Evolutionary conservation across 2,888 invertebrate genomes (phyloP).

Genomic region (Melangyna quadrimaculata): DNA sequence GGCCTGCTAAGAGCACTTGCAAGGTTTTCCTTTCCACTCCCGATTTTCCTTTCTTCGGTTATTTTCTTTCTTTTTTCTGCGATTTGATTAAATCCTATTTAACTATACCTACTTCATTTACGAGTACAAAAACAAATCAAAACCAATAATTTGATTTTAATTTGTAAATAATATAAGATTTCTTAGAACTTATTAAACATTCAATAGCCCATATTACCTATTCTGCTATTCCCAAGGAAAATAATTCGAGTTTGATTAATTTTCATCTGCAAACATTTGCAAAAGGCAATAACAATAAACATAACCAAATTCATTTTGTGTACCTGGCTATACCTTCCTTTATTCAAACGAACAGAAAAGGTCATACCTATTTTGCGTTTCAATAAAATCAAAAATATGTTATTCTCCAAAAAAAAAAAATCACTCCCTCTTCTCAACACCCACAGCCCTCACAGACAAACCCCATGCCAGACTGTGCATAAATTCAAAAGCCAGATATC

Average conservation of each 20-base stretch:
- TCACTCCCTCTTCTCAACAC: neutral
- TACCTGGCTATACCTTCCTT: too few species aligned
- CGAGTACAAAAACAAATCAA: neutral
- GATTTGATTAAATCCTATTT: too few species aligned
- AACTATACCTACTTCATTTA: too few species aligned
- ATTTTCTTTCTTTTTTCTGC: too few species aligned
- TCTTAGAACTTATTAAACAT: neutral
- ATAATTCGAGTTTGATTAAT: conserved; percentile 63
- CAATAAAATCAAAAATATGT: conserved; percentile 1
- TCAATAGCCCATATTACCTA: neutral
- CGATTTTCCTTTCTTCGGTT: too few species aligned
- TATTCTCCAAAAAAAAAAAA: neutral
- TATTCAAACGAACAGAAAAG: neutral
- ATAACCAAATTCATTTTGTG: neutral
- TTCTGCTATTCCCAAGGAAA: neutral
- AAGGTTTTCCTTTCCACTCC: too few species aligned
- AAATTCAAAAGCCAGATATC: conserved; percentile 38
- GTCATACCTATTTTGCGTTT: neutral
- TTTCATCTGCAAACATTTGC: conserved; percentile 20
- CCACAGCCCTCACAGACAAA: neutral
- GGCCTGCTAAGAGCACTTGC: too few species aligned
- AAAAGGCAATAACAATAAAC: neutral
- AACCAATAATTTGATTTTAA: neutral
- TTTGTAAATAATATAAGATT: neutral
- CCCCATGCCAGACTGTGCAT: conserved; percentile 2